Percentiles rank a stretch among this genome's conserved stretches.
phyloP scores from a whole-genome alignment of 2,888 invertebrate genomes.

The Blastobasis lacticolella region DNA sequence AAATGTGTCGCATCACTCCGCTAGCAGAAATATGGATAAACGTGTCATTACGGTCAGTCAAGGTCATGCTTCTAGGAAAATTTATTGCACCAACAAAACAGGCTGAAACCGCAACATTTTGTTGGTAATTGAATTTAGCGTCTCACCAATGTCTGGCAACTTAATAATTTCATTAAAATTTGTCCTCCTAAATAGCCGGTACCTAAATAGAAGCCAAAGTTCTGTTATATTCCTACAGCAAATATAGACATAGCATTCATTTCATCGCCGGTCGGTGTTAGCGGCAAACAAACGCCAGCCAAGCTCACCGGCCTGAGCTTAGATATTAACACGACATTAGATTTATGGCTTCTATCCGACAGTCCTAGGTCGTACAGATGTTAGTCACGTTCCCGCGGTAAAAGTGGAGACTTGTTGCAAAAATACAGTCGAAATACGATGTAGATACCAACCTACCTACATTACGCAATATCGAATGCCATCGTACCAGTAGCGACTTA shows the following conservation, averaged over 20 bases:
- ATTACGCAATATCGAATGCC: slow-evolving; percentile 37
- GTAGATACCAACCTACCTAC: too few species aligned
- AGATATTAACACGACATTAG: too few species aligned
- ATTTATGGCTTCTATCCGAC: too few species aligned
- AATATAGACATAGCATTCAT: too few species aligned
- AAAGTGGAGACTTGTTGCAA: slow-evolving; percentile 3
- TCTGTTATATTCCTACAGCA: too few species aligned
- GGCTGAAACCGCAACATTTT: neutral
- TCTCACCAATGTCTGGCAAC: too few species aligned
- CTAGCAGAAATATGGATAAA: slow-evolving; percentile 8
- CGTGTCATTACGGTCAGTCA: slow-evolving; percentile 1
- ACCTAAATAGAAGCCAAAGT: too few species aligned
- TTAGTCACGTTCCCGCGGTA: neutral
- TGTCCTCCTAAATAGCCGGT: too few species aligned
- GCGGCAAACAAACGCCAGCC: too few species aligned
- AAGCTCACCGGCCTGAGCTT: too few species aligned
- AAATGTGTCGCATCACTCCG: slow-evolving; percentile 15
- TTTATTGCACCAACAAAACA: neutral
- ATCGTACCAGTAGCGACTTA: slow-evolving; percentile 28
- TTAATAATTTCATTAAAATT: too few species aligned
- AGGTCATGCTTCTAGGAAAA: slow-evolving; percentile 5
- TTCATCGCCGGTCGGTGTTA: too few species aligned
- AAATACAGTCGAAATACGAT: neutral
- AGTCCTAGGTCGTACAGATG: neutral
- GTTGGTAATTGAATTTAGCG: neutral